These are phyloP conservation scores for Seladonia tumulorum DNA, from an alignment of 2,888 invertebrate genomes.

Conservation along the genomic window DNA sequence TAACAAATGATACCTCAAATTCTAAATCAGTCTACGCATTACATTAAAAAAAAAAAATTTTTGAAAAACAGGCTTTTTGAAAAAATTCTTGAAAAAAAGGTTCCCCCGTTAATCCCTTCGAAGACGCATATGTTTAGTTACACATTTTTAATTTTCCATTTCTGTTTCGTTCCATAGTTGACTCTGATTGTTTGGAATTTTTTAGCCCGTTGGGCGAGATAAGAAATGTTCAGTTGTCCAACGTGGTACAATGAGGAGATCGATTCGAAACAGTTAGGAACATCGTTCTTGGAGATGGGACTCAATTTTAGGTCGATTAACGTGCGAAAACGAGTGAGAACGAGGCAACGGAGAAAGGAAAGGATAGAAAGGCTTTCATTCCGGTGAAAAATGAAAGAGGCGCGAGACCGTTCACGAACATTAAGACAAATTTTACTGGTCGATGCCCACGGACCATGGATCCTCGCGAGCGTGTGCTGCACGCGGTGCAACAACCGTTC, in stretches of 20 bases:
- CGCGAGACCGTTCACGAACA: conserved; percentile 55
- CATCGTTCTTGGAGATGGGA: not conserved
- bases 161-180: no score
- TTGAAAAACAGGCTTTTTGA: no score
- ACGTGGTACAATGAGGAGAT: not conserved
- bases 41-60: no score
- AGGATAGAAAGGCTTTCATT: not conserved
- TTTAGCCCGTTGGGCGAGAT: no score
- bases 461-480: conserved; percentile 45
- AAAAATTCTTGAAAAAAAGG: no score
- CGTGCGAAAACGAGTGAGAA: not conserved
- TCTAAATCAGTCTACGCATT: no score
- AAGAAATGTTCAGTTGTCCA: not conserved
- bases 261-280: no score
- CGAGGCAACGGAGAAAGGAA: not conserved
- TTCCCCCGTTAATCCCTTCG: no score
- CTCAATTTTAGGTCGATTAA: not conserved
- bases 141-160: no score
- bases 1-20: no score
- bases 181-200: no score
- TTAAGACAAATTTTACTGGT: conserved; percentile 70
- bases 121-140: no score
- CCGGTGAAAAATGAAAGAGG: conserved; percentile 15
- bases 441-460: conserved; percentile 63
- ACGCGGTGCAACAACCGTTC: conserved; percentile 12